Evolutionary conservation across 2,113 vertebrate species (phyloP).

Genomic region (Neolamprologus ventralis): DNA sequence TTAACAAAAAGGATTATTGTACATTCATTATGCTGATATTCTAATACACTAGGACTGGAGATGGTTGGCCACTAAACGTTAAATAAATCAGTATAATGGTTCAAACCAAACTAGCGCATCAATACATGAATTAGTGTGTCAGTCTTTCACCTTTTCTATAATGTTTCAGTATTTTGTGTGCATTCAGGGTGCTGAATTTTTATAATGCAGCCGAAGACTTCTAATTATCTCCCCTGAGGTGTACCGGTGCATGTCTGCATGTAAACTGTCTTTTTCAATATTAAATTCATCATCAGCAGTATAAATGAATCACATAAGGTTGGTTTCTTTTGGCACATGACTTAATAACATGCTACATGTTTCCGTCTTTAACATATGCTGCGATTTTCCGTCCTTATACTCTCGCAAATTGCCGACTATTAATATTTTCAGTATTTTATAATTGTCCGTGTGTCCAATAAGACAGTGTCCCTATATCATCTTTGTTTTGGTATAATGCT

Average conservation of each 20-base stretch:
- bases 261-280: not conserved
- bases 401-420: not conserved
- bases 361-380: not conserved
- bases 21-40: slow-evolving; percentile 7
- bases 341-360: not conserved
- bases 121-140: not conserved
- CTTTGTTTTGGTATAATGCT: not conserved
- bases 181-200: not conserved
- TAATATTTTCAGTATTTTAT: not conserved
- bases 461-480: not conserved
- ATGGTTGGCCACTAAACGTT: not conserved
- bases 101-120: not conserved
- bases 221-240: not conserved
- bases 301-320: not conserved
- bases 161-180: not conserved
- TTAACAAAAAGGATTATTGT: not conserved
- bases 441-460: not conserved
- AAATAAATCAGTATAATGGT: not conserved
- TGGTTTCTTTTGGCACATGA: not conserved
- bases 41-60: not conserved
- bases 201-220: not conserved
- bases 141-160: not conserved
- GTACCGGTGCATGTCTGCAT: not conserved
- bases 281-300: not conserved
- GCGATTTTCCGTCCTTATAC: not conserved